Conservation (phyloP, 2,888 invertebrate species). For the Zonitis immaculata region DNA sequence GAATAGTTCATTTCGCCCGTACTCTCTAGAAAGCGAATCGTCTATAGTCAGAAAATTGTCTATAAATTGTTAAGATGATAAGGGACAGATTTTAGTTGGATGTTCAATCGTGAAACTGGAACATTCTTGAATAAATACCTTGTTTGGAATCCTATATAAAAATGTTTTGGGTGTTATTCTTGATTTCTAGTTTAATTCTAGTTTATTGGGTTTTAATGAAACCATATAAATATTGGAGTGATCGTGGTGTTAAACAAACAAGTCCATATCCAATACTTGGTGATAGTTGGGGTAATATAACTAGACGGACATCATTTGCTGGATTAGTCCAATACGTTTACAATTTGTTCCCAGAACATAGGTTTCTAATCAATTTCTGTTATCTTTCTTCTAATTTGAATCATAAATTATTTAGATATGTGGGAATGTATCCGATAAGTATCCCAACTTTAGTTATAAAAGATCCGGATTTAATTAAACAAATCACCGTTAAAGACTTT, state of each 20-base stretch:
- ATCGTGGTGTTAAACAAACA: constrained; percentile 7
- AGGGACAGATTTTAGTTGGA: too few relatives aligned
- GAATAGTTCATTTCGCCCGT: too few relatives aligned
- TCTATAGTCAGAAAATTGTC: too few relatives aligned
- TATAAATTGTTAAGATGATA: too few relatives aligned
- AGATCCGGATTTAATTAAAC: background rate
- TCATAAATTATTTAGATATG: background rate
- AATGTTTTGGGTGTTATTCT: background rate
- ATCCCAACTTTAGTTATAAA: background rate
- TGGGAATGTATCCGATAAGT: background rate
- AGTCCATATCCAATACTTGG: constrained; percentile 19
- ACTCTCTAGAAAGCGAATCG: too few relatives aligned
- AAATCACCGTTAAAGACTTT: too few relatives aligned
- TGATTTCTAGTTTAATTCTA: background rate
- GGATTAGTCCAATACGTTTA: constrained; percentile 1
- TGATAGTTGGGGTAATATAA: constrained; percentile 24
- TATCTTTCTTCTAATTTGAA: too few relatives aligned
- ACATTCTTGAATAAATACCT: too few relatives aligned
- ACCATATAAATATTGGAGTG: constrained; percentile 7
- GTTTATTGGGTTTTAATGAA: background rate
- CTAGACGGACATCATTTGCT: constrained; percentile 25
- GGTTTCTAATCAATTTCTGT: background rate
- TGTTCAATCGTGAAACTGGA: too few relatives aligned
- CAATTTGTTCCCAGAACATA: constrained; percentile 6
- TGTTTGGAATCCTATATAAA: too few relatives aligned